Evolutionary conservation across 2,113 vertebrate genomes (phyloP), one percentile per base, ranked within the genome.

Genomic region (Gallinago media): DNA sequence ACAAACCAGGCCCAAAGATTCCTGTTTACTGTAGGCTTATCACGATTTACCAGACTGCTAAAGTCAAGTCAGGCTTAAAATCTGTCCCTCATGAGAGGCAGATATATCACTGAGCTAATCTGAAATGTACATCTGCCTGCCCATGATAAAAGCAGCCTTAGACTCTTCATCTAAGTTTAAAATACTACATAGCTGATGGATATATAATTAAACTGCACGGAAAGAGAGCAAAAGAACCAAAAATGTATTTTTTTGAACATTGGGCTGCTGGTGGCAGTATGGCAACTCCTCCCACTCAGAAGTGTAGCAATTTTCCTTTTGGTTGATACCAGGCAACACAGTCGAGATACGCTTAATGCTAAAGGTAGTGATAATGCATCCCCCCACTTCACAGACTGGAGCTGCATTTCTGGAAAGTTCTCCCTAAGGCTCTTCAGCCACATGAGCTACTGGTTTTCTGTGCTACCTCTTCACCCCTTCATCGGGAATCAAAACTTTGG

Each of bases 61-160:
- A 94, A 92, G 77, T 72, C 89, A 94, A 91, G 61, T 59, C 88
- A 89, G 42, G 66, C 34, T 95, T 89, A 88, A 96, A 93, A 85
- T 87, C 61, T 34, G 31, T 89, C 66, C 74, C 38, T 86, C 32
- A 44, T 23, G 38, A 77, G 90, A 89, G n/a, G 42, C 40, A 92
- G 47, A 38, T 20, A 7, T 47, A 85, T 65, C 55, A 67, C 85
- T 44, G 32, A 92, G n/a, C 36, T 76, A 22, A 93, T 92, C 74
- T 83, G 71, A 92, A 94, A 75, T 32, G 68, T 84, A 38, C 61
- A 72, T 77, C 76, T 94, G 87, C 62, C 46, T 87, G 61, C 42
- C 66, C 15, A 4, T 36, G 58, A 89, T 56, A 95, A 95, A 93
- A 81, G 20, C 34, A 79, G 47, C 1, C 21, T 88, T 71, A 29